A percentile compares a stretch with the other conserved stretches of the same genome.
phyloP scores from a whole-genome alignment of 2,888 invertebrate species.

The Trachelus stipa region DNA sequence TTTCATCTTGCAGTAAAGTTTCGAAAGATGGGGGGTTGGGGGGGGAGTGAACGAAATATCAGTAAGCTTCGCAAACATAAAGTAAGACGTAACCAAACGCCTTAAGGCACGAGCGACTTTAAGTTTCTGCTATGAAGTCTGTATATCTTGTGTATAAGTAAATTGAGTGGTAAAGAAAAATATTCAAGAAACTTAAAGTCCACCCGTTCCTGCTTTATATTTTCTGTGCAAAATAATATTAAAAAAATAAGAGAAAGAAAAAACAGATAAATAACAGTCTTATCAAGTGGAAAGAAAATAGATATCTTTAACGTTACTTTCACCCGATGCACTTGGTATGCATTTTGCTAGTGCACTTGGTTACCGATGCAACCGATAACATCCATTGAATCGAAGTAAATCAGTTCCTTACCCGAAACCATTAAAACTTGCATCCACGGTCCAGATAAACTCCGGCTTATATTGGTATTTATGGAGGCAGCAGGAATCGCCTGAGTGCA shows the following conservation, averaged over 20 bases:
- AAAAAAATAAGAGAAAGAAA: no score
- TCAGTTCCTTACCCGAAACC: conserved; percentile 13
- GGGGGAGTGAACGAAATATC: not conserved
- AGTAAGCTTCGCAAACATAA: not conserved
- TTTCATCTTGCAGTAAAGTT: not conserved
- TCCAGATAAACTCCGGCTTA: conserved; percentile 10
- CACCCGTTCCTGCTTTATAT: no score
- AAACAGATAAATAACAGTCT: not conserved
- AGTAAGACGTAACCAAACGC: not conserved
- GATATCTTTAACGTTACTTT: not conserved
- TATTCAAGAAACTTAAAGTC: not conserved
- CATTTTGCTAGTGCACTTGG: not conserved
- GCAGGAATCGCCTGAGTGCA: conserved; percentile 20
- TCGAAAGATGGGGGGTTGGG: not conserved
- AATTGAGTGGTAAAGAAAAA: not conserved
- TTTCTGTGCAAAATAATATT: no score
- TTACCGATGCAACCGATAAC: not conserved
- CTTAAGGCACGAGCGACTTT: not conserved
- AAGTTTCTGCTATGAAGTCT: not conserved
- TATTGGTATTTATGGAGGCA: conserved; percentile 22
- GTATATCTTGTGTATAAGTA: not conserved
- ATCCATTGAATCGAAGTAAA: conserved; percentile 17
- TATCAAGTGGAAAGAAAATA: not conserved
- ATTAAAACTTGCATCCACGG: conserved; percentile 11
- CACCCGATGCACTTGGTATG: not conserved